Percentiles rank a stretch among this genome's conserved stretches.
These are phyloP conservation scores for Perodicticus potto DNA, from an alignment of 2,797 vertebrate genomes.

Conservation along the genomic window DNA sequence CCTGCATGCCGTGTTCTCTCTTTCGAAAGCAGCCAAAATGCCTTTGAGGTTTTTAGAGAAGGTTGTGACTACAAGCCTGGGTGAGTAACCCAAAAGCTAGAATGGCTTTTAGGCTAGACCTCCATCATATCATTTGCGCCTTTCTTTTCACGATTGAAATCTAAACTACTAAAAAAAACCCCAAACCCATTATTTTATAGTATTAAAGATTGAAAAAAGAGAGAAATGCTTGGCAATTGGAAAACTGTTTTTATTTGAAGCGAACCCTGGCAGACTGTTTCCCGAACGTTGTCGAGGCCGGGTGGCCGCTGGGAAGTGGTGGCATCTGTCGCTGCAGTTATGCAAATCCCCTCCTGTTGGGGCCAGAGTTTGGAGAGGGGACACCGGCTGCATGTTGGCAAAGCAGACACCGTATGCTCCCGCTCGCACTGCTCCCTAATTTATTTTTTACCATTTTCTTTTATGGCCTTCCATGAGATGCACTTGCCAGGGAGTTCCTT, in stretches of 20 bases:
- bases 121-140: not conserved
- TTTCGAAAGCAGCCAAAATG: not conserved
- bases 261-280: slow-evolving; percentile 60
- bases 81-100: not conserved
- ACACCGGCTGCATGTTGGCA: slow-evolving; percentile 67
- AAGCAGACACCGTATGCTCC: slow-evolving; percentile 74
- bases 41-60: not conserved
- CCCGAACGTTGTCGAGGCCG: slow-evolving; percentile 64
- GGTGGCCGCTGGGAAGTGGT: slow-evolving; percentile 68
- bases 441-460: slow-evolving; percentile 82
- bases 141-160: slow-evolving; percentile 43
- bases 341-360: slow-evolving; percentile 70
- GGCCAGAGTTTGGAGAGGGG: slow-evolving; percentile 63
- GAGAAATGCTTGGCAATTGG: slow-evolving; percentile 25
- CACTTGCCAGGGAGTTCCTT: slow-evolving; percentile 69
- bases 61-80: not conserved
- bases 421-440: slow-evolving; percentile 60
- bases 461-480: slow-evolving; percentile 65
- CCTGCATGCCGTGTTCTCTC: not conserved
- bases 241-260: slow-evolving; percentile 58
- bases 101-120: not conserved
- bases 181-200: not conserved
- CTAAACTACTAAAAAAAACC: not conserved
- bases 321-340: slow-evolving; percentile 75
- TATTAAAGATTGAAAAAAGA: slow-evolving; percentile 20